Evolutionary conservation across 2,113 vertebrate genomes (phyloP), one percentile per base, ranked within the genome.

Genomic region (Thamnaconus septentrionalis): DNA sequence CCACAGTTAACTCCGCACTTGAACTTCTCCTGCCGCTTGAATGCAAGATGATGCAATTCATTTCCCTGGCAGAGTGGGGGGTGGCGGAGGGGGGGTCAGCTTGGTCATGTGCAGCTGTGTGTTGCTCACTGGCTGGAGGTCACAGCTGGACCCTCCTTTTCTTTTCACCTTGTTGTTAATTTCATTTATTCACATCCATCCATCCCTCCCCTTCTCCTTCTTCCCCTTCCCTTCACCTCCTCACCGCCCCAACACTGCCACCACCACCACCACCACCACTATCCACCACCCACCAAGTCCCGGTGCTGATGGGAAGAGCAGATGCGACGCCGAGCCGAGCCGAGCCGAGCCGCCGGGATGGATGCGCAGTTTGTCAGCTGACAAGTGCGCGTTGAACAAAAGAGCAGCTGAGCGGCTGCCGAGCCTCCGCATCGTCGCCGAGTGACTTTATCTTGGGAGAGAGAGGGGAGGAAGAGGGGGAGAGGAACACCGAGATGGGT

Each of bases 361-460:
- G 81, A 86, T 83, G 84, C 84, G 87, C 87, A 87, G 80, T 83
- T 81, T 59, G 74, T 77, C 76, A 85, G 83, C 87, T 85, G 84
- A 85, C 82, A 80, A 81, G 81, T 73, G 83, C 81, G 49, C 41
- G 48, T 76, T 69, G 79, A 80, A 83, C 78, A 78, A 77, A 72
- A 82, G 80, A 83, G 84, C 67, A 69, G 82, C 80, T 63, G 84
- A 81, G 80, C 79, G 71, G 70, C 69, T 73, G 68, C 6, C 45
- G 73, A 78, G 61, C 56, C 62, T 78, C 70, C 45, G 76, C 78
- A 44, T 79, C 68, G 66, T 56, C 3, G 41, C 43, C 61, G 53
- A 71, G 43, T 57, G 61, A 62, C 41, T 40, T 50, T 50, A 31
- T 50, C 48, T n/a, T 50, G 48, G 10, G n/a, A 10, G 10, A 50